These are phyloP conservation scores for Cotesia vestalis DNA, from an alignment of 1,140 invertebrate species.

Conservation along the genomic window DNA sequence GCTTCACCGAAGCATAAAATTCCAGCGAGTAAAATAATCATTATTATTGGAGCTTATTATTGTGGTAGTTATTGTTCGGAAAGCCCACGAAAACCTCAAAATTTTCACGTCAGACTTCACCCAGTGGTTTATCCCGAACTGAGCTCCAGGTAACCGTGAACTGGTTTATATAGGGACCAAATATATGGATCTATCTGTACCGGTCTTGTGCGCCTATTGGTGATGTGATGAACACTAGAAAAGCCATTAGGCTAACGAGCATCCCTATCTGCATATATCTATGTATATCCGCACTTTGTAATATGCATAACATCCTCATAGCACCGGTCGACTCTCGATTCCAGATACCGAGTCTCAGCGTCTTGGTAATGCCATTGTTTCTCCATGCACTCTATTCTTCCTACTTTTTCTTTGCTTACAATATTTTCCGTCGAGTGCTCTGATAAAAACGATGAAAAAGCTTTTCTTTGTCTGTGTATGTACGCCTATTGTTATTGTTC, in stretches of 20 bases:
- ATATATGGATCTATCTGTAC: background rate
- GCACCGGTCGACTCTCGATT: slow-evolving; percentile 8
- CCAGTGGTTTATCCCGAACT: slow-evolving; percentile 14
- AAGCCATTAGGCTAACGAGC: slow-evolving; percentile 34
- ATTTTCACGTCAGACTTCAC: background rate
- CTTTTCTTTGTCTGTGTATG: too few species aligned
- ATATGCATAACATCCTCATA: background rate
- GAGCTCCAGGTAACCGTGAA: slow-evolving; percentile 19
- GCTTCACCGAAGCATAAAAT: background rate
- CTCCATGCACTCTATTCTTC: too few species aligned
- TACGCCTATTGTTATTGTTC: too few species aligned
- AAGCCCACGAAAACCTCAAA: background rate
- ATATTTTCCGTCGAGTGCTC: too few species aligned
- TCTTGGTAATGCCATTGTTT: too few species aligned
- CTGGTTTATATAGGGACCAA: slow-evolving; percentile 29
- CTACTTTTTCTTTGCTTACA: too few species aligned
- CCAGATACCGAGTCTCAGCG: background rate
- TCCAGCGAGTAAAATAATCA: too few species aligned
- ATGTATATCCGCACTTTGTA: background rate
- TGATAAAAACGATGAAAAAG: too few species aligned
- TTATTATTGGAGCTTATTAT: too few species aligned
- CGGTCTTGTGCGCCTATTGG: slow-evolving; percentile 6
- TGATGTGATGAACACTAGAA: slow-evolving; percentile 1
- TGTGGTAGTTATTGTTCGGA: background rate
- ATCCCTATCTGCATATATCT: slow-evolving; percentile 22